Base-by-base conservation (phyloP, 2,113 vertebrate species). In the Podarcis muralis region DNA sequence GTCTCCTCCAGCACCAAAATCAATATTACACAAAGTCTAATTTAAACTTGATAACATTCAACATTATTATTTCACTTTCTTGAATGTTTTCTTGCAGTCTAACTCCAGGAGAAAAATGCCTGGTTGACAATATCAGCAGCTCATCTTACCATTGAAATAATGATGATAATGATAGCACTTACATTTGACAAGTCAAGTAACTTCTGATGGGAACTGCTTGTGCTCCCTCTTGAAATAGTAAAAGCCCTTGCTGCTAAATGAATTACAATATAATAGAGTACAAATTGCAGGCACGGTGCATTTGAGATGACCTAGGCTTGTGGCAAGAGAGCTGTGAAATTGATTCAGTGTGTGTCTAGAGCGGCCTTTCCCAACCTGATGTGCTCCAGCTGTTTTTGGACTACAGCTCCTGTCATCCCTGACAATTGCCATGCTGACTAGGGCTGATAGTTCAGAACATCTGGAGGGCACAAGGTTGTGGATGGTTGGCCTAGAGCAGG, bases 111-210 rank as follows among this genome's bases (percentile, higher is more conserved):
- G 9, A 57, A 13, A 59, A 75, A 92, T 57, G 71, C 11, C 83
- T 37, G 1, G 88, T 32, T 84, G 30, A 87, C 88, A 90, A 83
- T 1, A 65, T 84, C 65, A 92, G 72, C 9, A 69, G 18, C 2
- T 79, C 86, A 78, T 86, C 79, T 93, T 66, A 85, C 6, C 43
- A 90, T 69, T 30, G 83, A 85, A 90, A 69, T 76, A 88, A 74
- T 90, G 81, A 91, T 83, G 71, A 85, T 84, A 94, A 94, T 79
- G 83, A 89, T 59, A 90, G 79, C 59, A 92, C 79, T 93, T 90
- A 77, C 12, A 80, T 92, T 81, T 92, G 88, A 92, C 69, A 93
- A 89, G 84, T 85, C 84, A 94, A 86, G 85, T 87, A 25, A 81
- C 85, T 92, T 43, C 90, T 86, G 15, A 62, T 77, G 93, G 48